Base-by-base conservation (phyloP, 2,888 invertebrate genomes). In the Odontocerum albicorne region DNA sequence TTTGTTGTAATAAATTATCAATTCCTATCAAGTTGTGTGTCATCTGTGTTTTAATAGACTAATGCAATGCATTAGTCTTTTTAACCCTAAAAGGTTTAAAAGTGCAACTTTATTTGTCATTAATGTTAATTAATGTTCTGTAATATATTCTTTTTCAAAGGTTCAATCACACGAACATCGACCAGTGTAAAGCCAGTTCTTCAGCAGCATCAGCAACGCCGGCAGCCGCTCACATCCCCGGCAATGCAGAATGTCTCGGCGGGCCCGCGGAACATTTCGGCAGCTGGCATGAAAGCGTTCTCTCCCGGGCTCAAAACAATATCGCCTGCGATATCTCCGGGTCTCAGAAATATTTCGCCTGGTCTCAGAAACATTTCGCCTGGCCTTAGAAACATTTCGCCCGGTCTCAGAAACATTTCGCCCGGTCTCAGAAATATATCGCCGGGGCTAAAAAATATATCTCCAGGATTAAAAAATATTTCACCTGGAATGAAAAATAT, bases 191-290 rank as follows among this genome's bases (percentile, higher is more conserved):
- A 56, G 32, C 38, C 49, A 2, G 35, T 59, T 22, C 58, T 49
- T 51, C 53, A 65, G 63, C 49, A 62, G 16, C 59, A 53, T 51
- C 57, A 47, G 45, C 53, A 61, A 44, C 57, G 49, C 17, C 40
- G 61, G 49, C 56, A 61, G 19, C 61, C 61, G 6, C 44, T 58
- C 19, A 55, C 61, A 10, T 58, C 60, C 2, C 61, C 61, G 12
- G 56, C 55, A 12, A 49, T 55, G 8, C 55, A 43, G 15, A 61
- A 58, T 32, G 17, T 61, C 21, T 52, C 57, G 12, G 35, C 42
- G 3, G 47, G 39, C 15, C 38, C 20, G 6, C 10, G 20, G 45
- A 31, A 45, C 45, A 17, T 35, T 3, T 19, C 40, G n/a, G n/a
- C n/a, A n/a, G n/a, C n/a, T n/a, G 43, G 43, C 20, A n/a, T 42